phyloP scores from a whole-genome alignment of 2,888 invertebrate genomes.

The Gerris lacustris region DNA sequence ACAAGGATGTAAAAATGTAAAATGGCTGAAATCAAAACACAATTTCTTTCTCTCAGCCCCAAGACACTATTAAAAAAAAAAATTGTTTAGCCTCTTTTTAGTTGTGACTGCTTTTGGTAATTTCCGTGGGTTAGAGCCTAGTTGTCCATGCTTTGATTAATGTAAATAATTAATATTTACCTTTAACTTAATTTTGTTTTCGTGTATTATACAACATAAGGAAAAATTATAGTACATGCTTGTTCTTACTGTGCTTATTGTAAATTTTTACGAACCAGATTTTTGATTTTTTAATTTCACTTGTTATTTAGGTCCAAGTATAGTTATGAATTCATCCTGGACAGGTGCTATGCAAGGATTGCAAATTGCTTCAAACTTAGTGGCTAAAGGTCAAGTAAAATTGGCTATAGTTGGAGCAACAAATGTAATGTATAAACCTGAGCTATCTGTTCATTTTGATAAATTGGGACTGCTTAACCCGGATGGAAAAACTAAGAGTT shows the following conservation, averaged over 20 bases:
- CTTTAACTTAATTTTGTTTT: too few relatives aligned
- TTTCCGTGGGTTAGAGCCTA: too few relatives aligned
- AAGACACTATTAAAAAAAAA: too few relatives aligned
- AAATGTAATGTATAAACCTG: constrained; percentile 46
- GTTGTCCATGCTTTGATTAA: too few relatives aligned
- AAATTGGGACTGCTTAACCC: constrained; percentile 48
- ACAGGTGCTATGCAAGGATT: constrained; percentile 49
- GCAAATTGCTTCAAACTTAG: constrained; percentile 39
- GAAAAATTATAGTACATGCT: neutral
- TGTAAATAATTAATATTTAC: too few relatives aligned
- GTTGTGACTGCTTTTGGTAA: too few relatives aligned
- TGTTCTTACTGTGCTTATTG: neutral
- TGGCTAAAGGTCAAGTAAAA: constrained; percentile 39
- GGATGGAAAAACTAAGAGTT: constrained; percentile 50
- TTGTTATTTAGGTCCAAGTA: constrained; percentile 40
- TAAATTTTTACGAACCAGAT: constrained; percentile 40
- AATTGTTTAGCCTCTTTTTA: too few relatives aligned
- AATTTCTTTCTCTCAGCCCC: neutral
- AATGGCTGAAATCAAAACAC: neutral
- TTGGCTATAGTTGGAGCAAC: constrained; percentile 47
- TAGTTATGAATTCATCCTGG: constrained; percentile 52
- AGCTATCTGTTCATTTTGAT: constrained; percentile 48
- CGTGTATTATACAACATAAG: neutral
- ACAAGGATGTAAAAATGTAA: neutral
- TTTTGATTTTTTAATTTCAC: neutral